Conservation (phyloP, 2,797 vertebrate species). For the Ctenochaetus hawaiiensis region DNA sequence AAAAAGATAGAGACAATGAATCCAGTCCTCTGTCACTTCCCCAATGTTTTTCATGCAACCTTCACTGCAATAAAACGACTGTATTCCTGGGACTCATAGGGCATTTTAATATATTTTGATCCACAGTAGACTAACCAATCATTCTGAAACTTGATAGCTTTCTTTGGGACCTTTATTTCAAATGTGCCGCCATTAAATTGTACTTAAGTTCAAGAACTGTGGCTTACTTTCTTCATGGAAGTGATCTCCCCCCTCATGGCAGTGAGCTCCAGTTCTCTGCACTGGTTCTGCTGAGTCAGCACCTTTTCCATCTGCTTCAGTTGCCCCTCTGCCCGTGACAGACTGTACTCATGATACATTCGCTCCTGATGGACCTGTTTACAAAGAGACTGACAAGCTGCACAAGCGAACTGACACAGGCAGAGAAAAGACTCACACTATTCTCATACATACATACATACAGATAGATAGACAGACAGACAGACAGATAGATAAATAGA, state of each 20-base stretch:
- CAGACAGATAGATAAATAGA: too few species aligned
- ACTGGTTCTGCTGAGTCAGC: slow-evolving; percentile 91
- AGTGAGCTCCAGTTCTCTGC: slow-evolving; percentile 88
- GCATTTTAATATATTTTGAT: neutral
- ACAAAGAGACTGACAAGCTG: neutral
- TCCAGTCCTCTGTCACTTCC: neutral
- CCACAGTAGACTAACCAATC: neutral
- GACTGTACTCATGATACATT: slow-evolving; percentile 91
- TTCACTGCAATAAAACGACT: neutral
- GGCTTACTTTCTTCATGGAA: slow-evolving; percentile 83
- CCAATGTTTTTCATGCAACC: neutral
- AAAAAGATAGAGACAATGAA: neutral
- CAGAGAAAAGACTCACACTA: neutral
- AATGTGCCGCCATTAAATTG: neutral
- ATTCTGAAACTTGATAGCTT: neutral
- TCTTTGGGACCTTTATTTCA: neutral
- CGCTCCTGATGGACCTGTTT: slow-evolving; percentile 91
- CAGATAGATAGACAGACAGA: neutral
- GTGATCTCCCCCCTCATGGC: slow-evolving; percentile 89
- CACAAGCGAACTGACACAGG: slow-evolving; percentile 4
- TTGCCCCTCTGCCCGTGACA: slow-evolving; percentile 88
- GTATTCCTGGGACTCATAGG: neutral
- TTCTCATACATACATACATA: slow-evolving; percentile 6
- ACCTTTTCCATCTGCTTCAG: slow-evolving; percentile 92
- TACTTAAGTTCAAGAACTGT: slow-evolving; percentile 5